Base-by-base conservation (phyloP, 2,888 invertebrate genomes). In the Zygogramma bicolorata region DNA sequence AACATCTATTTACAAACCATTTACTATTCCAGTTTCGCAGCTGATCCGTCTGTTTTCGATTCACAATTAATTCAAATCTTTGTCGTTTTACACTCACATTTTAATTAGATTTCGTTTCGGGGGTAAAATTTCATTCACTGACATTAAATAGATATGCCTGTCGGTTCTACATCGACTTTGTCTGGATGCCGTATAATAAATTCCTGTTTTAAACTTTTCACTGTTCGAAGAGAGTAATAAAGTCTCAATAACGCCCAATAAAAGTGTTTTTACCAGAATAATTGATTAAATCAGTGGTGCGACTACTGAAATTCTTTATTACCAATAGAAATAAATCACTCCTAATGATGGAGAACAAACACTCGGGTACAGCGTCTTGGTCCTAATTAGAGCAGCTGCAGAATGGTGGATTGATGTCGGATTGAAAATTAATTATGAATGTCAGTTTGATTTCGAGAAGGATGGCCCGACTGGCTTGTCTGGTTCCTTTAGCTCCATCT, bases 81-180 rank as follows among this genome's bases (percentile, higher is more conserved):
- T 38, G 34, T 38, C 34, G 34, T 38, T 38, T 38, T 8, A 38
- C 25, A 53, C 25, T 22, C 25, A 7, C 25, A 25, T 53, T 53
- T 53, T 53, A 25, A 53, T 53, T 53, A 27, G 53, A 2, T 25
- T 53, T 13, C 15, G 42, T 42, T 42, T 42, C 1, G 7, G 42
- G 4, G n/a, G 3, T 53, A 25, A 53, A 42, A 69, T 69, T 69
- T 69, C 63, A 69, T 62, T 69, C 63, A 38, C 68, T 10, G 68
- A 49, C 68, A 53, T 63, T 62, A 69, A 69, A 46, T 57, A 53
- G 59, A 69, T 31, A 62, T 57, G 63, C 58, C 62, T 31, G 40
- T 10, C 10, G n/a, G 29, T 57, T 68, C 61, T 61, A 49, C 61
- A 68, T 62, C 20, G 53, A 61, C 60, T 69, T 69, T 69, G 62